These are phyloP conservation scores for Chrysogorgia sp. DNA, from an alignment of 92 coral and sea anemone genomes.

Conservation along the genomic window DNA sequence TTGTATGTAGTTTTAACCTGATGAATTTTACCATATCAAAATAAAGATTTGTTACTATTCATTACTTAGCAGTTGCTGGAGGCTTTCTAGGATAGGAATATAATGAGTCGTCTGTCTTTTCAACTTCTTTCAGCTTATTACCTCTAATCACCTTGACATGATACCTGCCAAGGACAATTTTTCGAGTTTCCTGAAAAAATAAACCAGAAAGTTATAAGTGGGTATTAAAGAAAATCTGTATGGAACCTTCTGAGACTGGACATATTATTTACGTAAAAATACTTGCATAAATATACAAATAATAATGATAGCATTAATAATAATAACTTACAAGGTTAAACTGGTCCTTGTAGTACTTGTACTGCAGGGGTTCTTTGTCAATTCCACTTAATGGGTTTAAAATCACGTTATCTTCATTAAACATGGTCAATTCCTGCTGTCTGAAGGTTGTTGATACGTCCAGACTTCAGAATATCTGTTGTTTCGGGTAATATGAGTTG, in stretches of 20 bases:
- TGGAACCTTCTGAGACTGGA: too few species aligned
- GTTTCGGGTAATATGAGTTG: conserved; percentile 44
- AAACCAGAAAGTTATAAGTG: not conserved
- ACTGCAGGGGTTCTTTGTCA: conserved; percentile 39
- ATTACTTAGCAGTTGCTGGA: conserved; percentile 60
- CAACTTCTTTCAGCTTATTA: conserved; percentile 43
- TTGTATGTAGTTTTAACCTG: too few species aligned
- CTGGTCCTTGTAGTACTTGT: conserved; percentile 41
- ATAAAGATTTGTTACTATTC: too few species aligned
- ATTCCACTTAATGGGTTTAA: conserved; percentile 28
- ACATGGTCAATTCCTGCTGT: conserved; percentile 54
- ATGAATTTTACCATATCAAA: too few species aligned
- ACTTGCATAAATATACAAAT: too few species aligned
- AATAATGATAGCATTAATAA: too few species aligned
- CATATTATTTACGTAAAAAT: too few species aligned
- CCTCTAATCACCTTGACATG: conserved; percentile 54
- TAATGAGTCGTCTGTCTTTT: conserved; percentile 60
- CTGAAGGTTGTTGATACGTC: conserved; percentile 35
- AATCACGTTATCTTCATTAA: conserved; percentile 19
- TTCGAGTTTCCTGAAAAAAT: conserved; percentile 63
- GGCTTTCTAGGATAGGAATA: conserved; percentile 59
- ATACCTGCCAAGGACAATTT: conserved; percentile 54
- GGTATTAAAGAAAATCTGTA: too few species aligned
- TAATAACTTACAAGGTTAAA: conserved; percentile 38
- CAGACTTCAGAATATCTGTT: conserved; percentile 44